Evolutionary conservation across 2,888 invertebrate genomes (phyloP).

Genomic region (Criorhina ranunculi): DNA sequence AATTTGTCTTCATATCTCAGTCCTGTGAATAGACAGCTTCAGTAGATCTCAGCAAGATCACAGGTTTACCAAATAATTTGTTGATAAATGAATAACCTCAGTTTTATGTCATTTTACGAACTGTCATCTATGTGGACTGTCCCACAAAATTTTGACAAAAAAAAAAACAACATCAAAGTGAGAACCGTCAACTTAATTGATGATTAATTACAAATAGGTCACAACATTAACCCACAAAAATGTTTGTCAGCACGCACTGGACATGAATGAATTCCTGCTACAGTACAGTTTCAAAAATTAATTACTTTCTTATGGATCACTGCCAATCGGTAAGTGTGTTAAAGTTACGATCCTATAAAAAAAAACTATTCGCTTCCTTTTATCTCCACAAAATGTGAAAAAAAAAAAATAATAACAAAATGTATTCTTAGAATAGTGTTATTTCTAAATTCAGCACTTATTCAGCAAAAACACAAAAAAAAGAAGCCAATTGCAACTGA

Average conservation of each 20-base stretch:
- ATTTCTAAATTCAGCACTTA: constrained; percentile 22
- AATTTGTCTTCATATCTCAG: no score
- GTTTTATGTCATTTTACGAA: no score
- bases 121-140: no score
- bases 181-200: no score
- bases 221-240: neutral
- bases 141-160: no score
- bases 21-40: no score
- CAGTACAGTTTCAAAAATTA: neutral
- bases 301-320: neutral
- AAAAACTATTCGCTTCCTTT: constrained; percentile 2
- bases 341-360: constrained; percentile 7
- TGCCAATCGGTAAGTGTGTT: neutral
- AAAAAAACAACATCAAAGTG: no score
- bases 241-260: neutral
- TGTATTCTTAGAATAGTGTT: constrained; percentile 19
- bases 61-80: no score
- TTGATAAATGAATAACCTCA: no score
- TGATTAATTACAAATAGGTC: no score
- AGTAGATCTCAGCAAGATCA: no score
- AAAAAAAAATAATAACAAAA: constrained; percentile 1
- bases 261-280: neutral
- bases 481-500: neutral
- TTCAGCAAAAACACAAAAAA: constrained; percentile 31
- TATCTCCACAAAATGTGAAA: constrained; percentile 4